phyloP scores from a whole-genome alignment of 1,140 invertebrate genomes.

The Dufourea novaeangliae region DNA sequence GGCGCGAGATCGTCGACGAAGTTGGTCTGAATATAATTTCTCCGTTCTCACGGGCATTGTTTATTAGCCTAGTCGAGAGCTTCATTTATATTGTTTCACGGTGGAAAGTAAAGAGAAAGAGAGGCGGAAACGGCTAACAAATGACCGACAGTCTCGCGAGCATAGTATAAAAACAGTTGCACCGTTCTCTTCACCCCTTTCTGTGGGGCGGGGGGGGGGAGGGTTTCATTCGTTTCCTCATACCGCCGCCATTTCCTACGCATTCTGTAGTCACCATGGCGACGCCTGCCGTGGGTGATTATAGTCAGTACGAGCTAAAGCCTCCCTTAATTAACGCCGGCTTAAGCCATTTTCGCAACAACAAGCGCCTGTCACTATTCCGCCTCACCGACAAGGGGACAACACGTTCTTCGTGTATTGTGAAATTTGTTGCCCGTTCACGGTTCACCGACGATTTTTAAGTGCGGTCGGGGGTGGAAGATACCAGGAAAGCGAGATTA shows the following conservation, averaged over 20 bases:
- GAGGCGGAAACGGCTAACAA: constrained; percentile 53
- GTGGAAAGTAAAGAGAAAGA: background rate
- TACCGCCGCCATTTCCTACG: constrained; percentile 60
- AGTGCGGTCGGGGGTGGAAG: background rate
- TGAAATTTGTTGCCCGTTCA: constrained; percentile 21
- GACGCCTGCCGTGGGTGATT: constrained; percentile 66
- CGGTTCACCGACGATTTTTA: background rate
- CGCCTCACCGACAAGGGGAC: constrained; percentile 37
- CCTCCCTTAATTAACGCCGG: constrained; percentile 76
- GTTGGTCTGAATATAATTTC: background rate
- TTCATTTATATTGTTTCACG: background rate
- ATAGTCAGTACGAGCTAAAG: constrained; percentile 72
- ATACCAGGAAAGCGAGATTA: background rate
- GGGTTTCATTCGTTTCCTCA: constrained; percentile 63
- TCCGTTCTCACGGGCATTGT: background rate
- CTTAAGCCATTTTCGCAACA: constrained; percentile 73
- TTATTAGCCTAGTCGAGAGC: background rate
- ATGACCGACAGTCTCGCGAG: constrained; percentile 55
- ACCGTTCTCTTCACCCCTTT: constrained; percentile 43
- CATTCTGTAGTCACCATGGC: constrained; percentile 66
- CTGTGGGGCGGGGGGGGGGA: constrained; percentile 22
- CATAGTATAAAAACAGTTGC: constrained; percentile 61
- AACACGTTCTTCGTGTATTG: constrained; percentile 35
- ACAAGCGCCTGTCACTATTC: constrained; percentile 46
- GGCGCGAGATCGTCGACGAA: no score